Conservation (phyloP, 2,113 vertebrate species). For the Alexandromys fortis region DNA sequence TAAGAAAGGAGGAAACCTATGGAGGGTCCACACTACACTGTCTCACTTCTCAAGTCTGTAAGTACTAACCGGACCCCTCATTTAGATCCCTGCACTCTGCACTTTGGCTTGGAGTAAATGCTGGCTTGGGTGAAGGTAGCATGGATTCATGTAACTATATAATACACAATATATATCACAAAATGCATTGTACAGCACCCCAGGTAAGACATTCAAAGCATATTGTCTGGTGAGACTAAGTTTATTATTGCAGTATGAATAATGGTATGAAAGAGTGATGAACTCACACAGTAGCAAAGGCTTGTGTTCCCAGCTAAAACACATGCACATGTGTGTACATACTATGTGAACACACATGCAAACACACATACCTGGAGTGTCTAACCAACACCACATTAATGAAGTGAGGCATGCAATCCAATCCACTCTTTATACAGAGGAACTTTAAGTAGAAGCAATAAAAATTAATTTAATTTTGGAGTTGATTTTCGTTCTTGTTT, state of each 20-base stretch:
- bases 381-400: background rate
- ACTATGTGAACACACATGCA: background rate
- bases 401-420: background rate
- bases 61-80: background rate
- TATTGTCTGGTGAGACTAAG: constrained; percentile 71
- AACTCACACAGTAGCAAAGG: background rate
- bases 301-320: background rate
- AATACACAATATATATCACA: constrained; percentile 30
- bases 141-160: constrained; percentile 28
- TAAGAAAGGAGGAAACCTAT: constrained; percentile 1
- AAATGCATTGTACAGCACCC: constrained; percentile 35
- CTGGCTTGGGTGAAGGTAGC: background rate
- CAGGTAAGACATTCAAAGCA: constrained; percentile 56
- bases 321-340: background rate
- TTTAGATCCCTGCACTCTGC: constrained; percentile 7
- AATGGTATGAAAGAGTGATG: background rate
- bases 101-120: constrained; percentile 31
- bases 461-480: constrained; percentile 26
- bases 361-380: background rate
- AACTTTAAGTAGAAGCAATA: background rate
- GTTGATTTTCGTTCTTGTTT: background rate
- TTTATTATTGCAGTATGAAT: background rate
- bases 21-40: background rate
- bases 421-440: background rate
- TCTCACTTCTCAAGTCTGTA: background rate